Base-by-base conservation (phyloP, 2,113 vertebrate species). In the Alosa alosa region DNA sequence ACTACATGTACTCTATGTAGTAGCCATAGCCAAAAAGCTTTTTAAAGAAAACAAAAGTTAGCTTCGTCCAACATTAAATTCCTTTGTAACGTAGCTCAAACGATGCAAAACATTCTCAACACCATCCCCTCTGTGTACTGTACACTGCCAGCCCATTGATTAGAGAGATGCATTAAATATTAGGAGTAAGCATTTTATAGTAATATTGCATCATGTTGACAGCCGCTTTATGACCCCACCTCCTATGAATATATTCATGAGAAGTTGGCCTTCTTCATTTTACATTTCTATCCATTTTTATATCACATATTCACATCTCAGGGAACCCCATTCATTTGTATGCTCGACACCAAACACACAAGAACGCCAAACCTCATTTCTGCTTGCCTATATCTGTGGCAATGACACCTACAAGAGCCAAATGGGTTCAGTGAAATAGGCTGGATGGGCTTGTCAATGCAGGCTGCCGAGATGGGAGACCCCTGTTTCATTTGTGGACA, bases 191-290 rank as follows among this genome's bases (percentile, higher is more conserved):
- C 72, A 78, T 39, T 78, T 78, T 78, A 39, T 15, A 39, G 36
- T 13, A 78, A 78, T 78, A 78, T 36, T 78, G 41, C 72, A 78
- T 78, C 72, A 78, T 78, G 72, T 4, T 78, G 72, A 39, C 72
- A 78, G 72, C 39, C 25, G 10, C 72, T 78, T 78, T 78, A 39
- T 39, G 72, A 15, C 25, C 72, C 25, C 11, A 36, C 72, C 72
- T 39, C 31, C 11, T 13, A 78, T 78, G 72, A 78, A 78, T 78
- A 78, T 78, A 78, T 78, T 78, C 72, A 78, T 78, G 72, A 31
- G 72, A 78, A 68, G 7, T 31, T 41, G 36, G 72, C 72, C 72
- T 75, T 75, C 10, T 39, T 57, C 55, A 22, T 57, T 57, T 57
- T 57, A 57, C 55, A 57, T 22, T 22, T 57, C 4, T 22, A 57